These are phyloP conservation scores for Cryptotis parvus DNA, from an alignment of 2,113 vertebrate species.

Conservation along the genomic window DNA sequence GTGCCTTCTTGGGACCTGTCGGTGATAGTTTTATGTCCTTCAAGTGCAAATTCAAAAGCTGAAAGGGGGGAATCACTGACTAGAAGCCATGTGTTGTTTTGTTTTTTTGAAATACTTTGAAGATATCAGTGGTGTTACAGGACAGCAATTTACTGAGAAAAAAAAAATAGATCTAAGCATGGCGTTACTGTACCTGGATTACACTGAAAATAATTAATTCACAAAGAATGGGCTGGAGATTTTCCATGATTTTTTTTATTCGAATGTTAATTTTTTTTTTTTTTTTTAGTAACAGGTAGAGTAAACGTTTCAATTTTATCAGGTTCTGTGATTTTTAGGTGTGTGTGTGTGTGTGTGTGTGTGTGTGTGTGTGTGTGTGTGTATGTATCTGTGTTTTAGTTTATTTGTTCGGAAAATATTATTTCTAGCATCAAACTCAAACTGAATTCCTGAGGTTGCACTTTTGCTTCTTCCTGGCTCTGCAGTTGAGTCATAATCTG, in stretches of 20 bases:
- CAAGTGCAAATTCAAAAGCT: neutral
- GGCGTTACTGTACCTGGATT: neutral
- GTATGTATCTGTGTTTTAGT: neutral
- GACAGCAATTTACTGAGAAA: neutral
- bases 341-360: too few species aligned
- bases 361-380: too few species aligned
- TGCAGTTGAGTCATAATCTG: neutral
- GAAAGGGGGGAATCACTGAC: neutral
- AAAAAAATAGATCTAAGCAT: neutral
- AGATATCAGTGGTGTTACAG: neutral
- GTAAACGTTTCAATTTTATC: neutral
- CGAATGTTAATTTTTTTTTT: neutral
- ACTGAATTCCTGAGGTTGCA: conserved; percentile 23
- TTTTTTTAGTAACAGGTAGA: neutral
- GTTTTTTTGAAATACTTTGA: fast-evolving
- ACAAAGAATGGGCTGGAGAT: neutral
- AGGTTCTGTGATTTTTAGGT: neutral
- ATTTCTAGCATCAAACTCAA: conserved; percentile 13
- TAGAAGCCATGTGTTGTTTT: neutral
- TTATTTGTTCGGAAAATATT: neutral
- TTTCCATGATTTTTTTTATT: conserved; percentile 6
- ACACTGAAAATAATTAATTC: neutral
- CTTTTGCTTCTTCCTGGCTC: conserved; percentile 5
- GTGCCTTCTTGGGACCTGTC: neutral
- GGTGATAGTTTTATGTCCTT: conserved; percentile 68